A percentile compares a stretch with the other conserved stretches of the same genome.
These are phyloP conservation scores for Macroglossus sobrinus DNA, from an alignment of 2,113 vertebrate genomes.

Conservation along the genomic window DNA sequence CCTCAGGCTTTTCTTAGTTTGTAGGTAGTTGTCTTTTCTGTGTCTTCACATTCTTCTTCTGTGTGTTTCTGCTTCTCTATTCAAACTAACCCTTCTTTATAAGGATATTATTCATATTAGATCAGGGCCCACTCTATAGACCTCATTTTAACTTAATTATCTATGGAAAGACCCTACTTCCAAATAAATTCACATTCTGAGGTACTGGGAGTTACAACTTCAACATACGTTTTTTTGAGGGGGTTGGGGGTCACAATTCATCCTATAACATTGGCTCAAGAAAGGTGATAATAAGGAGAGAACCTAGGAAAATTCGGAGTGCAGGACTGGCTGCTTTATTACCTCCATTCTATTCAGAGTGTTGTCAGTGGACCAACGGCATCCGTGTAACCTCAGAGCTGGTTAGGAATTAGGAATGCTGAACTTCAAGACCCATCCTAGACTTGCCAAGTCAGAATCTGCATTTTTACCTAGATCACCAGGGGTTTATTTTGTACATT, in stretches of 20 bases:
- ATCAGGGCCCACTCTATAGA: not conserved
- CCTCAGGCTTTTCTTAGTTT: not conserved
- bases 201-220: not conserved
- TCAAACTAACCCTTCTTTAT: not conserved
- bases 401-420: too few relatives aligned
- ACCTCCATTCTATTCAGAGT: not conserved
- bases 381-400: not conserved
- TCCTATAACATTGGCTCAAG: not conserved
- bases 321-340: not conserved
- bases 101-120: not conserved
- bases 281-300: not conserved
- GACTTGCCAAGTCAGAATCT: not conserved
- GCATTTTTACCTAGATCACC: not conserved
- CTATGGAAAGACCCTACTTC: not conserved
- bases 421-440: not conserved
- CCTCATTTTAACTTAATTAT: not conserved
- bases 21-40: not conserved
- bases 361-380: not conserved
- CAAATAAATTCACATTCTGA: not conserved
- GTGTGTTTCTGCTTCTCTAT: not conserved
- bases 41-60: not conserved
- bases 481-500: not conserved
- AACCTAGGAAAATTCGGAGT: not conserved
- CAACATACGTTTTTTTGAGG: not conserved
- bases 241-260: not conserved